These are phyloP conservation scores for Onychostruthus taczanowskii DNA, from an alignment of 2,113 vertebrate species.

Conservation along the genomic window DNA sequence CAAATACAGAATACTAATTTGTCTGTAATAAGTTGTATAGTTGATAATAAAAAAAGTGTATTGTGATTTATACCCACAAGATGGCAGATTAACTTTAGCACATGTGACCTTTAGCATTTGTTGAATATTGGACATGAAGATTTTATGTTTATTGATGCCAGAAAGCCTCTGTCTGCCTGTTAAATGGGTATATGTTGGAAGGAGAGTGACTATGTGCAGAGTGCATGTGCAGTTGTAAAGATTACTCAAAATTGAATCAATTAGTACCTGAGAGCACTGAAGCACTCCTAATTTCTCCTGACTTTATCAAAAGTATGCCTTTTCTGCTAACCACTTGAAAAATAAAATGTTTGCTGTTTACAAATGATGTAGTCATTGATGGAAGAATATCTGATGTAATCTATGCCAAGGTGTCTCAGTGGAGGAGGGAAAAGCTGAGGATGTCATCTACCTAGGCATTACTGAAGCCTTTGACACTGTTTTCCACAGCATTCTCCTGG, in stretches of 20 bases:
- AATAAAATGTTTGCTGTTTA: background rate
- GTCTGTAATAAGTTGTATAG: background rate
- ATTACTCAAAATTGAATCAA: background rate
- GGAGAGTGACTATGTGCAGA: background rate
- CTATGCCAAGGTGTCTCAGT: background rate
- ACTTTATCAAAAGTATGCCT: background rate
- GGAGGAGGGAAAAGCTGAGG: background rate
- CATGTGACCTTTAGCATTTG: background rate
- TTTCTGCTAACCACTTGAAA: background rate
- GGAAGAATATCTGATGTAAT: background rate
- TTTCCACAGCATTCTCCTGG: background rate
- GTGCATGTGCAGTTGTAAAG: background rate
- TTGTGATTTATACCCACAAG: slow-evolving; percentile 30
- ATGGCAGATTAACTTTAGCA: slow-evolving; percentile 54
- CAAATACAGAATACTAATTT: background rate
- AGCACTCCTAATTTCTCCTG: background rate
- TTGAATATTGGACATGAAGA: background rate
- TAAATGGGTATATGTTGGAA: background rate
- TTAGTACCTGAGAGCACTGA: background rate
- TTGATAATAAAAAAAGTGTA: background rate
- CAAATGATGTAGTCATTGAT: background rate
- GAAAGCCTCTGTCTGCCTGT: background rate
- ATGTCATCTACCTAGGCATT: background rate
- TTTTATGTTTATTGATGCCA: background rate
- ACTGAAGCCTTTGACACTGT: background rate